phyloP scores from a whole-genome alignment of 2,888 invertebrate species.

The Agrotis exclamationis region DNA sequence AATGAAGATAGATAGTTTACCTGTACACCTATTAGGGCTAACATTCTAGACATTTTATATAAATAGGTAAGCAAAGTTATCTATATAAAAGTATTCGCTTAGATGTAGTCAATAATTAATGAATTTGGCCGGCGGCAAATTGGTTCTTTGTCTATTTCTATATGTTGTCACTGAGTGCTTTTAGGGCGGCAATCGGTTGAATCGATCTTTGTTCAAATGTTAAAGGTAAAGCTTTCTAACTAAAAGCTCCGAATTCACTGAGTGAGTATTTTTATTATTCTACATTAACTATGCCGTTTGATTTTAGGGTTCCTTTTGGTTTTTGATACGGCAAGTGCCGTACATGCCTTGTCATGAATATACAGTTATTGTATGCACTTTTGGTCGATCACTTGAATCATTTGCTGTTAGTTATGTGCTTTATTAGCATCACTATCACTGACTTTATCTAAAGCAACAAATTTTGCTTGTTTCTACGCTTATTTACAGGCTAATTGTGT shows the following conservation, averaged over 20 bases:
- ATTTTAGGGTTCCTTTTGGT: conserved; percentile 70
- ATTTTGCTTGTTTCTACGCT: neutral
- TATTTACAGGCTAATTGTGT: neutral
- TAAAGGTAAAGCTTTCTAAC: conserved; percentile 71
- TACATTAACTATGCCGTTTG: conserved; percentile 68
- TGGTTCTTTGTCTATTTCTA: conserved; percentile 72
- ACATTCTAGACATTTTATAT: conserved; percentile 17
- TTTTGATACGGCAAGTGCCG: neutral
- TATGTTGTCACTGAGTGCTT: conserved; percentile 72
- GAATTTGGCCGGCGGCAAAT: conserved; percentile 61
- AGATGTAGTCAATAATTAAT: conserved; percentile 53
- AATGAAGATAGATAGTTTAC: conserved; percentile 25
- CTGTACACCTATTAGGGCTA: conserved; percentile 15
- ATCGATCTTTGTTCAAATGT: conserved; percentile 78
- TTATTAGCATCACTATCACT: neutral
- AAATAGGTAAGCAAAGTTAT: neutral
- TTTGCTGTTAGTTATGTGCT: neutral
- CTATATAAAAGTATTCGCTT: conserved; percentile 30
- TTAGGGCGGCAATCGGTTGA: conserved; percentile 68
- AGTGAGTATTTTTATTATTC: conserved; percentile 77
- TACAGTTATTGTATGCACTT: neutral
- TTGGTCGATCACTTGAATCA: neutral
- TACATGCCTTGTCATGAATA: no score
- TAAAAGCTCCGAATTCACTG: conserved; percentile 74
- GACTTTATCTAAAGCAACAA: neutral